A percentile compares a stretch with the other conserved stretches of the same genome.
Conservation (phyloP, 2,797 vertebrate genomes). For the Hyperoplus immaculatus region DNA sequence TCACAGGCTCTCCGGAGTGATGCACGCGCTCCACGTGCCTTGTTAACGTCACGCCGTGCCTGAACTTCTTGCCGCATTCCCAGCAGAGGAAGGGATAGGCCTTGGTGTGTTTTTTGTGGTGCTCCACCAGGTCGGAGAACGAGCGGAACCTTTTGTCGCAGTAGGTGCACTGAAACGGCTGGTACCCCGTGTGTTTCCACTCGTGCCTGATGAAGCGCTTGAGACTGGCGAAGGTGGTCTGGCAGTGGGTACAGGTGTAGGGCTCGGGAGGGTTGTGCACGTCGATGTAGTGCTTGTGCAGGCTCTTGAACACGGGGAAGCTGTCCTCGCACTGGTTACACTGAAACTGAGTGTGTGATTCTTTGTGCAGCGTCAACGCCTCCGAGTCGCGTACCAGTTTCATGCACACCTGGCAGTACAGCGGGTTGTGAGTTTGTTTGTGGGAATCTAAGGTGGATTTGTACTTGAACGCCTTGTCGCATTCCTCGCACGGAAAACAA, state of each 20-base stretch:
- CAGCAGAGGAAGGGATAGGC: slow-evolving; percentile 82
- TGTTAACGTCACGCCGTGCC: slow-evolving; percentile 78
- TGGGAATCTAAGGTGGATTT: slow-evolving; percentile 81
- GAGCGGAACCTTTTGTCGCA: slow-evolving; percentile 80
- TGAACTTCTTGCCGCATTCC: slow-evolving; percentile 83
- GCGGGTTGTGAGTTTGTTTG: slow-evolving; percentile 82
- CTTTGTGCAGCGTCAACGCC: slow-evolving; percentile 79
- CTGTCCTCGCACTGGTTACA: slow-evolving; percentile 80
- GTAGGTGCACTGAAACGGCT: slow-evolving; percentile 78
- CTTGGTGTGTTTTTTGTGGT: slow-evolving; percentile 83
- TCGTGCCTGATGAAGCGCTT: slow-evolving; percentile 83
- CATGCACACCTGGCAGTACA: slow-evolving; percentile 83
- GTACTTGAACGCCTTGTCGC: slow-evolving; percentile 81
- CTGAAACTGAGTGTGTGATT: slow-evolving; percentile 82
- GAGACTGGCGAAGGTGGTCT: slow-evolving; percentile 70
- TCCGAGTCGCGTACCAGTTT: slow-evolving; percentile 79
- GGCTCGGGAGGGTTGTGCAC: slow-evolving; percentile 77
- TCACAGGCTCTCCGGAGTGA: slow-evolving; percentile 63
- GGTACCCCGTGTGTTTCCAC: slow-evolving; percentile 83
- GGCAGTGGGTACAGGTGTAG: slow-evolving; percentile 76
- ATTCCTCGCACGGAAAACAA: slow-evolving; percentile 78
- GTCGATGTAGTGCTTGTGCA: slow-evolving; percentile 83
- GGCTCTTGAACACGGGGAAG: slow-evolving; percentile 80
- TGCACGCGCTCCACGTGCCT: slow-evolving; percentile 81
- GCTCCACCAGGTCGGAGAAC: slow-evolving; percentile 79